Evolutionary conservation across 1,140 invertebrate species (phyloP).

Genomic region (Pogonomyrmex californicus): DNA sequence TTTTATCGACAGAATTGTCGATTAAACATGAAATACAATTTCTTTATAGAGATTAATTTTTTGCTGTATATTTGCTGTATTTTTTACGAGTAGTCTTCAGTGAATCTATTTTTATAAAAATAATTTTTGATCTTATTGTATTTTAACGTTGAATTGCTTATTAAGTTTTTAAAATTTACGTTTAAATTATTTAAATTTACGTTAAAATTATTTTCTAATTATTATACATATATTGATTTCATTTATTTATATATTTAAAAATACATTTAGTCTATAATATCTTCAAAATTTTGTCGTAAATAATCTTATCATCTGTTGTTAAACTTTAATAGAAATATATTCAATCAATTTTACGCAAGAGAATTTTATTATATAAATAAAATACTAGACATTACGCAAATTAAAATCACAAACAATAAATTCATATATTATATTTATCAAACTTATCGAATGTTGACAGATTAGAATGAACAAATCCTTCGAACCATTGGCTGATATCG

Average conservation of each 20-base stretch:
- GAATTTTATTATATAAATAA: constrained; percentile 1
- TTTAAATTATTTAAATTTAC: background rate
- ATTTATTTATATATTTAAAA: background rate
- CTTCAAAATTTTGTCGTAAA: background rate
- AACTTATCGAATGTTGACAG: constrained; percentile 19
- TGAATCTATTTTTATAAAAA: background rate
- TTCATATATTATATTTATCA: background rate
- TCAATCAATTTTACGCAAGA: background rate
- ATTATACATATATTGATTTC: background rate
- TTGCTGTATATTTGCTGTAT: background rate
- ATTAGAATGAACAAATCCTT: background rate
- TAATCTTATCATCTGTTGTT: constrained; percentile 1
- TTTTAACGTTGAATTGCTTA: constrained; percentile 3
- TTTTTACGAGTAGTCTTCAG: background rate
- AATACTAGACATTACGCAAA: background rate
- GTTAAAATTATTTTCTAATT: background rate
- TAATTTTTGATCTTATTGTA: background rate
- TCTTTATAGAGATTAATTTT: background rate
- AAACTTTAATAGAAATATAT: background rate
- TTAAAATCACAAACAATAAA: background rate
- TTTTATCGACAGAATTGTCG: background rate
- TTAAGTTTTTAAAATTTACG: background rate
- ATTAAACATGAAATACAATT: background rate
- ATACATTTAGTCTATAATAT: background rate
- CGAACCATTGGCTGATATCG: background rate